These are phyloP conservation scores for Macropis europaea DNA, from an alignment of 2,888 invertebrate species.

Conservation along the genomic window DNA sequence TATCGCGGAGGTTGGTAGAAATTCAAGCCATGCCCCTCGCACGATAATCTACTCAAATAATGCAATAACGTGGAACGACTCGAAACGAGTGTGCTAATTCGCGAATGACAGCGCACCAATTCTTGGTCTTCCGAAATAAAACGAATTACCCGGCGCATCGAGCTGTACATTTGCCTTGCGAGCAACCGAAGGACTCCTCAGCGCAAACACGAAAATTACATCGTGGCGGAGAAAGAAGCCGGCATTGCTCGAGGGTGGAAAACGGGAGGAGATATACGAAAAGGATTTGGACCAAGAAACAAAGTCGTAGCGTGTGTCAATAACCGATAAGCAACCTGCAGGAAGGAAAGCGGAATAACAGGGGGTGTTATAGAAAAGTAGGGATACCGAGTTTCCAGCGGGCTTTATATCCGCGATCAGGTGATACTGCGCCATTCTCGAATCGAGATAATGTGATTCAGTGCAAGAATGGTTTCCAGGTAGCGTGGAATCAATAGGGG, in stretches of 20 bases:
- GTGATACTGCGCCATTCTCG: constrained; percentile 44
- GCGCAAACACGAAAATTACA: neutral
- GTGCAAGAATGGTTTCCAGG: constrained; percentile 41
- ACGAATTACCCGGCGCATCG: neutral
- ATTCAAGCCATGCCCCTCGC: constrained; percentile 51
- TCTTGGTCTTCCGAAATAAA: constrained; percentile 16
- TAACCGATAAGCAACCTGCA: constrained; percentile 30
- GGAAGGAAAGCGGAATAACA: constrained; percentile 41
- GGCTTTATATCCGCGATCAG: constrained; percentile 39
- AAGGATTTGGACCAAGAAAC: constrained; percentile 37
- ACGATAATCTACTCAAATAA: constrained; percentile 56
- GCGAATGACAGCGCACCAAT: constrained; percentile 41
- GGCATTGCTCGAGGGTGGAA: neutral
- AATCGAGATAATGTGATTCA: constrained; percentile 60
- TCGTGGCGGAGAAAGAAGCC: neutral
- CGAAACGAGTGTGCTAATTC: constrained; percentile 51
- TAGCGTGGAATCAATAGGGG: constrained; percentile 49
- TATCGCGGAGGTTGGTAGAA: constrained; percentile 48
- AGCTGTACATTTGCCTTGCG: too few relatives aligned
- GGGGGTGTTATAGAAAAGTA: constrained; percentile 43
- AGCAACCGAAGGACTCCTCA: too few relatives aligned
- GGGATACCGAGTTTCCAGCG: constrained; percentile 37
- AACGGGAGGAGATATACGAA: constrained; percentile 5
- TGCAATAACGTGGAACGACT: constrained; percentile 55
- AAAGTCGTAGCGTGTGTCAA: constrained; percentile 29